Conservation (phyloP, 2,113 vertebrate species). For the Salvelinus alpinus region DNA sequence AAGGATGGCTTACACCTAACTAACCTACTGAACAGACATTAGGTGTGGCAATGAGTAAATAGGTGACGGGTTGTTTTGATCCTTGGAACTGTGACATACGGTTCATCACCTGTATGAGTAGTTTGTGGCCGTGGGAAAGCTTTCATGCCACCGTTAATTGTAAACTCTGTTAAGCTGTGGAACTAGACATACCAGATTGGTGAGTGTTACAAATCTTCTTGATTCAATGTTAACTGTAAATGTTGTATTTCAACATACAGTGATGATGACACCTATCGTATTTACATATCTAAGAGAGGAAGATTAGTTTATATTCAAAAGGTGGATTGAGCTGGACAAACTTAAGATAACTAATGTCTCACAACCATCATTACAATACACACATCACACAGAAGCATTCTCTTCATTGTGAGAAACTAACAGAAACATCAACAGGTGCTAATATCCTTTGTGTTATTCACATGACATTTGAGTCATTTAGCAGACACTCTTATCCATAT, state of each 20-base stretch:
- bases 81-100: constrained; percentile 40
- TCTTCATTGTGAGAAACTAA: constrained; percentile 25
- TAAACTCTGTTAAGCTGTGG: constrained; percentile 72
- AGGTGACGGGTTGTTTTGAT: constrained; percentile 57
- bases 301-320: constrained; percentile 16
- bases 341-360: constrained; percentile 3
- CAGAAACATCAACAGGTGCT: constrained; percentile 29
- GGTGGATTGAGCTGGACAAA: not conserved
- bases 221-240: constrained; percentile 78
- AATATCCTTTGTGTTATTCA: constrained; percentile 23
- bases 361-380: not conserved
- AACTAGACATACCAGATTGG: constrained; percentile 73
- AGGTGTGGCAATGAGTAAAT: not conserved
- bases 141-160: constrained; percentile 66
- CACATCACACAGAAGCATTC: not conserved
- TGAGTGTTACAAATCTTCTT: constrained; percentile 63
- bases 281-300: constrained; percentile 17
- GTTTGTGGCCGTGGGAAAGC: constrained; percentile 66
- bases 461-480: not conserved
- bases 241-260: constrained; percentile 65
- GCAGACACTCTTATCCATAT: not conserved
- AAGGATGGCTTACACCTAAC: not conserved
- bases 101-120: constrained; percentile 44
- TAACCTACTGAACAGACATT: not conserved
- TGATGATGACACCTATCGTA: constrained; percentile 52